phyloP scores from a whole-genome alignment of 2,113 vertebrate species.

The Alethe diademata region DNA sequence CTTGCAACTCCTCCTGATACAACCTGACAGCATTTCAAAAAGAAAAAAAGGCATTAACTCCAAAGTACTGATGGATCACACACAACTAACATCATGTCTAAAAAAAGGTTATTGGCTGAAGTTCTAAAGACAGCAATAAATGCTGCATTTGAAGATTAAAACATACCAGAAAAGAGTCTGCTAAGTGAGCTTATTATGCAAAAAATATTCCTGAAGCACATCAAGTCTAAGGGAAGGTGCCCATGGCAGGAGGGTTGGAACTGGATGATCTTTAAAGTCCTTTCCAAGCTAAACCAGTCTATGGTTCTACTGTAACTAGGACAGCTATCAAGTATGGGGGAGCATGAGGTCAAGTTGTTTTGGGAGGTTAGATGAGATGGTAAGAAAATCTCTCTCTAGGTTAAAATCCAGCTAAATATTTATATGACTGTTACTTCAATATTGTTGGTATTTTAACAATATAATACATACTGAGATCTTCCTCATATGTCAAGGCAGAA shows the following conservation, averaged over 20 bases:
- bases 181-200: neutral
- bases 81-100: neutral
- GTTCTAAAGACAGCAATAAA: neutral
- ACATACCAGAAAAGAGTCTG: neutral
- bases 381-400: neutral
- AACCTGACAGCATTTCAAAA: conserved; percentile 74
- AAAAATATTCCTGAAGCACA: neutral
- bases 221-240: neutral
- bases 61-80: neutral
- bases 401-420: neutral
- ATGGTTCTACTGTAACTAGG: neutral
- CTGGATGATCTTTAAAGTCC: neutral
- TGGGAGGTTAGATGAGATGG: neutral
- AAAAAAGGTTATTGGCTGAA: neutral
- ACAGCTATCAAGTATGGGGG: neutral
- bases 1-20: conserved; percentile 95
- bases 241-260: neutral
- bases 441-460: neutral
- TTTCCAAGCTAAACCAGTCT: neutral
- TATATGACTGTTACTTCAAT: neutral
- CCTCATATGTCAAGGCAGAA: neutral
- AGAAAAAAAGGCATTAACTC: neutral
- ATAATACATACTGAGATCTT: neutral
- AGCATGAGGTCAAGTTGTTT: neutral
- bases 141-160: neutral